phyloP scores from a whole-genome alignment of 2,113 vertebrate species.

The Mustela lutreola region DNA sequence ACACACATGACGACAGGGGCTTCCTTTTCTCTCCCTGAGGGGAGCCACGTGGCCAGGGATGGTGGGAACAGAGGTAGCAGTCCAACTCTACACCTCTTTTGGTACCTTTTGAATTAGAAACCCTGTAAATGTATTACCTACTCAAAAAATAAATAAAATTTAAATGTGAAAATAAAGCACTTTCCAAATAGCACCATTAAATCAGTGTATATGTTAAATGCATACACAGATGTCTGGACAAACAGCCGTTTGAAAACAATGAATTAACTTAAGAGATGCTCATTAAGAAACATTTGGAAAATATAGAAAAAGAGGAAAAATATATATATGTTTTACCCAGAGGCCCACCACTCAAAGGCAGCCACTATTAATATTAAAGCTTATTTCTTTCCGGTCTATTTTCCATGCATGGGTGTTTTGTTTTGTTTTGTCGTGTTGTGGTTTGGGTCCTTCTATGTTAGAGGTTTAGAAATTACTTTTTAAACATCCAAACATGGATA shows the following conservation, averaged over 20 bases:
- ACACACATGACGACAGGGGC: fast-evolving
- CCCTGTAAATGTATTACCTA: neutral
- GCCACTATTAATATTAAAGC: neutral
- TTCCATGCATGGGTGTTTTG: neutral
- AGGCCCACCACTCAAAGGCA: neutral
- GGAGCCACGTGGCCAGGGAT: neutral
- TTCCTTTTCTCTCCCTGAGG: neutral
- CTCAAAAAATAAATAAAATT: neutral
- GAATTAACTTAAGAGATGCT: neutral
- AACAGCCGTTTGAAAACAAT: neutral
- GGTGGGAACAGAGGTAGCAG: neutral
- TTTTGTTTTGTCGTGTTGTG: neutral
- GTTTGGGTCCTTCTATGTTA: neutral
- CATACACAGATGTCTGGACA: neutral
- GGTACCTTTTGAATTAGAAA: neutral
- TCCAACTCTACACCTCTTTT: neutral
- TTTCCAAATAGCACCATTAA: neutral
- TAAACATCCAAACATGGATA: neutral
- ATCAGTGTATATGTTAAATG: neutral
- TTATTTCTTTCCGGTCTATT: neutral
- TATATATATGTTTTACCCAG: neutral
- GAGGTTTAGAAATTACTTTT: neutral
- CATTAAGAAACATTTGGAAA: slow-evolving; percentile 38
- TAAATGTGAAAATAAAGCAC: neutral
- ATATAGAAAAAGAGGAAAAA: neutral